Conservation (phyloP, 2,797 vertebrate genomes). For the Odontamblyopus lacepedii region DNA sequence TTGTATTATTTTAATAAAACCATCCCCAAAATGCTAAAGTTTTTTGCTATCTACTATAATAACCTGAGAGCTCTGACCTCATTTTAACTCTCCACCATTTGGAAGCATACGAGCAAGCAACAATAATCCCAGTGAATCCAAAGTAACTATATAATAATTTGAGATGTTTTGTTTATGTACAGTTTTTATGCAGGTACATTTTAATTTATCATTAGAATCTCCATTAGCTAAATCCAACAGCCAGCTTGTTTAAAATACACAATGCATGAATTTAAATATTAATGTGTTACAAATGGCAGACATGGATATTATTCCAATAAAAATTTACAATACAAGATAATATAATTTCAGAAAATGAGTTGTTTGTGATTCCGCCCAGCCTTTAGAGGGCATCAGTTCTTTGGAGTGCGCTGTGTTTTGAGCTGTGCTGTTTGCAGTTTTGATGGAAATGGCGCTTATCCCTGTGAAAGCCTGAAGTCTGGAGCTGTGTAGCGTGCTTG, state of each 20-base stretch:
- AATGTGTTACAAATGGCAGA: no score
- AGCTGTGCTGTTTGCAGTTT: constrained; percentile 24
- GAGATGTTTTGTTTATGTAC: no score
- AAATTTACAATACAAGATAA: no score
- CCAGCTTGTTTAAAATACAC: no score
- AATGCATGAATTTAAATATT: no score
- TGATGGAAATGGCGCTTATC: constrained; percentile 64
- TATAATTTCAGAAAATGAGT: not conserved
- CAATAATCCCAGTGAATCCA: not conserved
- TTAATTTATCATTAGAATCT: not conserved
- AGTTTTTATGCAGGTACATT: not conserved
- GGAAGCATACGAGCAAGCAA: not conserved
- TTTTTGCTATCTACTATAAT: not conserved
- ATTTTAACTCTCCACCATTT: no score
- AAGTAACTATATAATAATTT: not conserved
- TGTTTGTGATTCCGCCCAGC: not conserved
- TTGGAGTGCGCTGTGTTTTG: not conserved
- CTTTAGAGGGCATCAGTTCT: constrained; percentile 28
- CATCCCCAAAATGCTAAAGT: not conserved
- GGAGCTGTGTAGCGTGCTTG: constrained; percentile 14
- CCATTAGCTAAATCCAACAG: no score
- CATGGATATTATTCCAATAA: no score
- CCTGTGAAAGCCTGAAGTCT: constrained; percentile 32
- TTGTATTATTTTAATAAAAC: not conserved
- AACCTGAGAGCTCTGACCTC: not conserved